phyloP scores from a whole-genome alignment of 2,888 invertebrate genomes.

The Molanna angustata region DNA sequence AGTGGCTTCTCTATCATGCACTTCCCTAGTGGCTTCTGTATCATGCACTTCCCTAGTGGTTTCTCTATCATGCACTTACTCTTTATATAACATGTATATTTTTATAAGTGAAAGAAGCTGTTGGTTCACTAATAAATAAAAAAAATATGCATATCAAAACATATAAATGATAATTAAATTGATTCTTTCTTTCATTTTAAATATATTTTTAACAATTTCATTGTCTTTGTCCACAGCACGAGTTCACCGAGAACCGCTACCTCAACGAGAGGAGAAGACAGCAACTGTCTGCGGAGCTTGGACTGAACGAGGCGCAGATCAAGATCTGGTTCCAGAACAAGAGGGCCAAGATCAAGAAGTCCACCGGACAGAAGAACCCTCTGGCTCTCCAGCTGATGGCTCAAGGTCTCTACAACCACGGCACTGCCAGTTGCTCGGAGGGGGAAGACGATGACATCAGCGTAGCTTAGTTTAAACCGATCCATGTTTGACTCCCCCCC shows the following conservation, averaged over 20 bases:
- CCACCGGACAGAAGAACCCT: constrained; percentile 65
- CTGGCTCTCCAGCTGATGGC: constrained; percentile 76
- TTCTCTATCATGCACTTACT: no score
- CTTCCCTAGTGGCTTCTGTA: no score
- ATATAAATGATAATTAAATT: no score
- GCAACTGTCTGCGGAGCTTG: constrained; percentile 69
- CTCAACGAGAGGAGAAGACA: constrained; percentile 85
- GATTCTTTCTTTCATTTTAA: no score
- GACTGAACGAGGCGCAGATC: constrained; percentile 94
- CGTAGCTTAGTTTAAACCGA: constrained; percentile 5
- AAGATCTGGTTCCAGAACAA: constrained; percentile 99
- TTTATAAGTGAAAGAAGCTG: no score
- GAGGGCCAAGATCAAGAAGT: constrained; percentile 84
- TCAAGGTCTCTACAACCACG: constrained; percentile 84
- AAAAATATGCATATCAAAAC: no score
- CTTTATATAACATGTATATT: no score
- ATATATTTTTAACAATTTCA: neutral
- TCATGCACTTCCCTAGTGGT: no score
- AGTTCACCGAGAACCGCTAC: constrained; percentile 91
- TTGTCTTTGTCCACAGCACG: constrained; percentile 56
- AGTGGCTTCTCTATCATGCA: no score
- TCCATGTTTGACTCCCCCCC: no score
- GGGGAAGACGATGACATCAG: constrained; percentile 56
- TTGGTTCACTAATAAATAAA: no score
- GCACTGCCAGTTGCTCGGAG: constrained; percentile 69